phyloP scores from a whole-genome alignment of 2,113 vertebrate genomes.

The Anolis carolinensis region DNA sequence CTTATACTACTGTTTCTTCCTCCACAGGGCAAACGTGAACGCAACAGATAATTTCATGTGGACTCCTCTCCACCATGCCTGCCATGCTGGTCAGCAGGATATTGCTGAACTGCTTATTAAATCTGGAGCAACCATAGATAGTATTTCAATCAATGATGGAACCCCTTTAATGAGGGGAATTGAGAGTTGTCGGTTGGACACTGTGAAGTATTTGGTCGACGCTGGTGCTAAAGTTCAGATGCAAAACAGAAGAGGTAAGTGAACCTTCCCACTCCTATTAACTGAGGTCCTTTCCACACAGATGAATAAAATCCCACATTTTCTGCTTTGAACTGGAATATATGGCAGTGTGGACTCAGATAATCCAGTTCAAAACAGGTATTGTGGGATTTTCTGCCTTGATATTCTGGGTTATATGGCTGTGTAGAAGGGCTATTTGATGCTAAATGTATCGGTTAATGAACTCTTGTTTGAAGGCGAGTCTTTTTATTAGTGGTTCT shows the following conservation, averaged over 20 bases:
- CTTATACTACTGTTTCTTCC: neutral
- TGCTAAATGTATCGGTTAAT: neutral
- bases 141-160: slow-evolving; percentile 76
- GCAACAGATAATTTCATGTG: slow-evolving; percentile 89
- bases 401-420: too few relatives aligned
- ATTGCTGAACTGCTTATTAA: slow-evolving; percentile 83
- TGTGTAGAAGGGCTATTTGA: too few relatives aligned
- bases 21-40: slow-evolving; percentile 82
- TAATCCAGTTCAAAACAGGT: too few relatives aligned
- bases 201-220: slow-evolving; percentile 87
- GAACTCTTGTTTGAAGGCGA: neutral
- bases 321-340: too few relatives aligned
- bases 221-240: slow-evolving; percentile 80
- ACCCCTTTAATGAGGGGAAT: slow-evolving; percentile 93
- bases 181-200: slow-evolving; percentile 81
- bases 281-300: too few relatives aligned
- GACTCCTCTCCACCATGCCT: slow-evolving; percentile 95
- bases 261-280: neutral
- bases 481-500: too few relatives aligned
- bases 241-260: slow-evolving; percentile 85
- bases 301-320: too few relatives aligned
- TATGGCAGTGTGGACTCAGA: too few relatives aligned
- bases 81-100: slow-evolving; percentile 85
- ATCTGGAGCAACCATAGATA: slow-evolving; percentile 81
- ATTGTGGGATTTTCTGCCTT: too few relatives aligned